Evolutionary conservation across 2,888 invertebrate species (phyloP), one percentile per base, ranked within the genome.

Genomic region (Drosophila mayaguana): DNA sequence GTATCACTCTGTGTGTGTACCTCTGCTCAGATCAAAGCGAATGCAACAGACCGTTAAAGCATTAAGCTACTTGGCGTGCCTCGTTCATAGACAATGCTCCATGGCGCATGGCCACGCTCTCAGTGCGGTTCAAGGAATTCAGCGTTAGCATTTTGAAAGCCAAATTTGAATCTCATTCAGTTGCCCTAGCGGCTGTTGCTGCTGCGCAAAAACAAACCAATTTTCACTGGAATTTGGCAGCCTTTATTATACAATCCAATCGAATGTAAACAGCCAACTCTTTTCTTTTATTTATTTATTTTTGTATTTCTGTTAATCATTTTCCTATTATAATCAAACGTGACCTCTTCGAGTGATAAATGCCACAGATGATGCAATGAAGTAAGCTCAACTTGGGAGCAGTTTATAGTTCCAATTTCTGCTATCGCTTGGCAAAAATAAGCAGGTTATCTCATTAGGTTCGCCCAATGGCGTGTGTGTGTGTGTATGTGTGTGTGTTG

Each of bases 1-100:
- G 28, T 34, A n/a, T n/a, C n/a, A n/a, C n/a, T n/a, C n/a, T 61
- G 50, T 46, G 25, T 45, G 20, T 54, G 22, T 34, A 72, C 46
- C 61, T 73, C 51, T 36, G 51, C 43, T 45, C 22, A 81, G 81
- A 83, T 84, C 84, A 84, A 84, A 83, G 82, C 34, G 57, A 60
- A 72, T 42, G 59, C 78, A 76, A 71, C 73, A 84, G 84, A 84
- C 84, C 80, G 80, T 78, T 73, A 80, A 82, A 76, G 78, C 80
- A 73, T 70, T 57, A 42, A 57, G 43, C 25, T 22, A 51, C 64
- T 69, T 62, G 65, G 54, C 63, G 43, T 22, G 11, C 63, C 53
- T n/a, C 18, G 40, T 22, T n/a, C 45, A 34, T 38, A 45, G 51
- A 56, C 61, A 53, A 40, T 46, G 46, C 45, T 22, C 54, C 45